Percentiles rank a stretch among this genome's conserved stretches.
These are phyloP conservation scores for Marisa cornuarietis DNA, from an alignment of 1,140 invertebrate genomes.

Conservation along the genomic window DNA sequence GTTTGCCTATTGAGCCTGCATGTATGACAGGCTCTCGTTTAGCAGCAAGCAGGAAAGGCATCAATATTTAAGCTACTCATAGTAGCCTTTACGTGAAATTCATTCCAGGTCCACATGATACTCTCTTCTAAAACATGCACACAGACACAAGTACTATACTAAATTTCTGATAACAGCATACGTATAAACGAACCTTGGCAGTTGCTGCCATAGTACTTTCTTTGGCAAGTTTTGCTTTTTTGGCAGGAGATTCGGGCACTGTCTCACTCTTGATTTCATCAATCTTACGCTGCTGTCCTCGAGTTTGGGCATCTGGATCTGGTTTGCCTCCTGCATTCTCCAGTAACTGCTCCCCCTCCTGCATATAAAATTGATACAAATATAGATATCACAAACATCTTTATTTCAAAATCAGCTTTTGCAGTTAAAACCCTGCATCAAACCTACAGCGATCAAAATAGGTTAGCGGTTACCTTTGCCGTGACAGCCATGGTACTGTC, in stretches of 20 bases:
- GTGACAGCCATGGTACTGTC: conserved; percentile 53
- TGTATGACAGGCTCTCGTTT: background rate
- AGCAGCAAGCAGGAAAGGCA: background rate
- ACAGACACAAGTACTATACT: background rate
- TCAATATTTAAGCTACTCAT: background rate
- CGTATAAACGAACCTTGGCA: conserved; percentile 43
- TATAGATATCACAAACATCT: background rate
- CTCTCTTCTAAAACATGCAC: background rate
- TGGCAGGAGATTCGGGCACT: conserved; percentile 38
- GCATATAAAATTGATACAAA: background rate
- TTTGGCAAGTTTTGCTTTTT: conserved; percentile 47
- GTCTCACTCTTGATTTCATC: conserved; percentile 50
- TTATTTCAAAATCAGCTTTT: conserved; percentile 1
- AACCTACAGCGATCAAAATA: background rate
- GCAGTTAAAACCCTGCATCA: background rate
- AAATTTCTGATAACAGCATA: background rate
- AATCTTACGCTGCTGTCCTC: conserved; percentile 56
- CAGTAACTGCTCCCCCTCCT: conserved; percentile 55
- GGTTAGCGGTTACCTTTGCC: conserved; percentile 44
- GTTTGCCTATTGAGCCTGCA: too few relatives aligned
- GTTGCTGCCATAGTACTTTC: conserved; percentile 52
- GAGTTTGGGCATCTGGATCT: conserved; percentile 56
- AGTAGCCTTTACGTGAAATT: background rate
- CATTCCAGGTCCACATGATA: background rate
- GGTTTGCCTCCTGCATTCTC: conserved; percentile 36